Conservation (phyloP, 2,113 vertebrate genomes). For the Fulmarus glacialis region DNA sequence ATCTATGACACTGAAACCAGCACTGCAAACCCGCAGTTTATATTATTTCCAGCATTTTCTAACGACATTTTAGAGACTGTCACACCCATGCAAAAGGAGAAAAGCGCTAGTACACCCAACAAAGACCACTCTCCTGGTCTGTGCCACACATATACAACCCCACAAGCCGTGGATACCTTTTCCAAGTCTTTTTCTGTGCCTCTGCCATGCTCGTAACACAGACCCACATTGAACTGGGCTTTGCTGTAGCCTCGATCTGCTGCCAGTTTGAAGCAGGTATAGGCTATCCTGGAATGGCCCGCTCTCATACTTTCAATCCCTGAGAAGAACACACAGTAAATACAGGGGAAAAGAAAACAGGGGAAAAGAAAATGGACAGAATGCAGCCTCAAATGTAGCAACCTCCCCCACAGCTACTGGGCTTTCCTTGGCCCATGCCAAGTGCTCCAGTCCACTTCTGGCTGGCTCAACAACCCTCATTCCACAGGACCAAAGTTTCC, state of each 20-base stretch:
- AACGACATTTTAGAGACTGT: not conserved
- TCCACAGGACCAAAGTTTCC: not conserved
- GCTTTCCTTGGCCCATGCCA: not conserved
- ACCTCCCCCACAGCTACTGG: not conserved
- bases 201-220: constrained; percentile 90
- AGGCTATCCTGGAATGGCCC: constrained; percentile 74
- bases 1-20: not conserved
- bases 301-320: constrained; percentile 83
- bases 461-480: not conserved
- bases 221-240: constrained; percentile 90
- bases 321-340: constrained; percentile 42
- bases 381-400: not conserved
- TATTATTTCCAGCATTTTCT: not conserved
- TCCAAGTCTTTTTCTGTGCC: constrained; percentile 80
- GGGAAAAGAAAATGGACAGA: not conserved
- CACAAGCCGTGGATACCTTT: constrained; percentile 72
- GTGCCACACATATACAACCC: not conserved
- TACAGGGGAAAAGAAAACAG: not conserved
- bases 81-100: not conserved
- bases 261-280: constrained; percentile 87
- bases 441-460: not conserved
- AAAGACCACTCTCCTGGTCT: not conserved
- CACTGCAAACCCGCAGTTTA: not conserved
- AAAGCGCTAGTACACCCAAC: not conserved
- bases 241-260: constrained; percentile 89